Evolutionary conservation across 2,113 vertebrate species (phyloP).

Genomic region (Gnathonemus echidnorhynchus): DNA sequence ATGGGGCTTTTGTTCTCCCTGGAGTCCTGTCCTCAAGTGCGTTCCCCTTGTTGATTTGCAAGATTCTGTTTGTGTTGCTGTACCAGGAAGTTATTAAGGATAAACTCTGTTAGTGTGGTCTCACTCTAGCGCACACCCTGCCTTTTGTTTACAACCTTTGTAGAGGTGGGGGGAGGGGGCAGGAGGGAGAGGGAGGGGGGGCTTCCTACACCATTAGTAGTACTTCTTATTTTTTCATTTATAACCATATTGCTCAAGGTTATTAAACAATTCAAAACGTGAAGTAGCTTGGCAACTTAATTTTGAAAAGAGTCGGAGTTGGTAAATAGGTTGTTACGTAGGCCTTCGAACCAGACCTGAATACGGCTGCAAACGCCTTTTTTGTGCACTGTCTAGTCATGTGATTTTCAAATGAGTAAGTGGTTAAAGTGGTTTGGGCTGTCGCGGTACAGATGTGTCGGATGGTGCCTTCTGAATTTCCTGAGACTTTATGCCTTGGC

Average conservation of each 20-base stretch:
- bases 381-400: neutral
- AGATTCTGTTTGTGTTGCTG: slow-evolving; percentile 14
- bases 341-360: neutral
- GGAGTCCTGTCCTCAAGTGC: neutral
- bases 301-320: neutral
- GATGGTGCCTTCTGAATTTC: neutral
- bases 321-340: neutral
- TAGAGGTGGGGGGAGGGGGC: neutral
- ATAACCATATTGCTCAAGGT: neutral
- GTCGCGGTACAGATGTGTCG: neutral
- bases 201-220: neutral
- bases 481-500: neutral
- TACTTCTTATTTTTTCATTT: neutral
- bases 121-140: neutral
- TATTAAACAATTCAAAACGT: neutral
- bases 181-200: no score
- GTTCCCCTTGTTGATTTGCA: slow-evolving; percentile 12
- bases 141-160: slow-evolving; percentile 14
- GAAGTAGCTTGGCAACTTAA: neutral
- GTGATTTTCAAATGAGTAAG: neutral
- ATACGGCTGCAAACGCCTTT: neutral
- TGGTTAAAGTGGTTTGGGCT: neutral
- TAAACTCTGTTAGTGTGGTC: slow-evolving; percentile 12
- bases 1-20: slow-evolving; percentile 16
- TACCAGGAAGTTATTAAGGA: slow-evolving; percentile 22